phyloP scores from a whole-genome alignment of 2,113 vertebrate species.

The Anguilla japonica region DNA sequence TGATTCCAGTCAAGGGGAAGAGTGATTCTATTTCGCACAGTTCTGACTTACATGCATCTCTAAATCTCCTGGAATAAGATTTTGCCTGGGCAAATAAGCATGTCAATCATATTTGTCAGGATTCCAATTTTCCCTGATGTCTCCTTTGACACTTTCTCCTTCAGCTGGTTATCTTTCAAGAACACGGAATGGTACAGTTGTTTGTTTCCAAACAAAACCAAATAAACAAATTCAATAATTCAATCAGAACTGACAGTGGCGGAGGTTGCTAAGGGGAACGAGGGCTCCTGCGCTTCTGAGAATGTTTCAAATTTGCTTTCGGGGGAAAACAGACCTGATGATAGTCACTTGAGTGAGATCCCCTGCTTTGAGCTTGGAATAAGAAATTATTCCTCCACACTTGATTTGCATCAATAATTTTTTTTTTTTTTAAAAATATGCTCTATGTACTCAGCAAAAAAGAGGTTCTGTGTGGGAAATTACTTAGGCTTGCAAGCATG shows the following conservation, averaged over 20 bases:
- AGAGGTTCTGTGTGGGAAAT: background rate
- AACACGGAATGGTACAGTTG: slow-evolving; percentile 57
- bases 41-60: slow-evolving; percentile 57
- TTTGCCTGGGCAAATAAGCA: slow-evolving; percentile 62
- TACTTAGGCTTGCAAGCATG: background rate
- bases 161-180: slow-evolving; percentile 46
- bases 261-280: slow-evolving; percentile 59
- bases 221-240: slow-evolving; percentile 62
- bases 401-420: slow-evolving; percentile 11
- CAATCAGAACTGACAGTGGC: slow-evolving; percentile 58
- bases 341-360: slow-evolving; percentile 49
- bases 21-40: slow-evolving; percentile 57
- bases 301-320: slow-evolving; percentile 57
- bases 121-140: slow-evolving; percentile 64
- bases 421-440: too few relatives aligned
- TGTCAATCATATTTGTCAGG: slow-evolving; percentile 70
- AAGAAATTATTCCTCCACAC: background rate
- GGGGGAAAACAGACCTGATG: slow-evolving; percentile 40
- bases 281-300: slow-evolving; percentile 55
- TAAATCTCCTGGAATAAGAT: slow-evolving; percentile 65
- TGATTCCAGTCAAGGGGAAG: slow-evolving; percentile 56
- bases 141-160: slow-evolving; percentile 55
- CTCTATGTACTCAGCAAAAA: background rate
- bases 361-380: background rate
- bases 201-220: slow-evolving; percentile 51